Percentiles rank a stretch among this genome's conserved stretches.
Conservation (phyloP, 2,888 invertebrate genomes). For the Plebejus anna region DNA sequence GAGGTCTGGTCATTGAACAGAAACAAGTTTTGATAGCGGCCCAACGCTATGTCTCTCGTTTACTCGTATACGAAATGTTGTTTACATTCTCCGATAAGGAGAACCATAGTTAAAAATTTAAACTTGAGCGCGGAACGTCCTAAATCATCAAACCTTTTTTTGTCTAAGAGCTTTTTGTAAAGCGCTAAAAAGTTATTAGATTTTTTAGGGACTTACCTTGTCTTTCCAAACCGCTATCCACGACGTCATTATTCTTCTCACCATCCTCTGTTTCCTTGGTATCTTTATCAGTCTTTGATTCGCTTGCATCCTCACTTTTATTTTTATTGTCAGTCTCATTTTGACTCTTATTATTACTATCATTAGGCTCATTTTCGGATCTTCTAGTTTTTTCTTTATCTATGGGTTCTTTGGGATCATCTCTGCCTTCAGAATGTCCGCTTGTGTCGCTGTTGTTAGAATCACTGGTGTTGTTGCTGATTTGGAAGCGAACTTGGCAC, state of each 20-base stretch:
- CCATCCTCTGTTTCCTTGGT: background rate
- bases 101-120: no score
- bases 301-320: slow-evolving; percentile 11
- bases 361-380: background rate
- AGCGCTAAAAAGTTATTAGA: no score
- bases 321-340: slow-evolving; percentile 26
- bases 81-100: no score
- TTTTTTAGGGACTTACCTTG: slow-evolving; percentile 29
- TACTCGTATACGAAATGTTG: no score
- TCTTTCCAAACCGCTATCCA: slow-evolving; percentile 33
- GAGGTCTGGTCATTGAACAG: no score
- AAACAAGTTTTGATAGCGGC: no score
- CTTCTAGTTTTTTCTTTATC: slow-evolving; percentile 22
- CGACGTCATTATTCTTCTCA: slow-evolving; percentile 31
- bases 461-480: slow-evolving; percentile 50
- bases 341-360: slow-evolving; percentile 3
- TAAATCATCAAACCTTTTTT: no score
- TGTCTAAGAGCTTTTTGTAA: no score
- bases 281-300: slow-evolving; percentile 17
- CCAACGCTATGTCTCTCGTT: no score
- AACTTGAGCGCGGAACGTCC: no score
- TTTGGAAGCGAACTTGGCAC: slow-evolving; percentile 57
- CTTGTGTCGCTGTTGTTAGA: slow-evolving; percentile 61
- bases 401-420: slow-evolving; percentile 34
- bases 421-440: slow-evolving; percentile 45